phyloP scores from a whole-genome alignment of 2,797 vertebrate genomes.

The Lithobates pipiens region DNA sequence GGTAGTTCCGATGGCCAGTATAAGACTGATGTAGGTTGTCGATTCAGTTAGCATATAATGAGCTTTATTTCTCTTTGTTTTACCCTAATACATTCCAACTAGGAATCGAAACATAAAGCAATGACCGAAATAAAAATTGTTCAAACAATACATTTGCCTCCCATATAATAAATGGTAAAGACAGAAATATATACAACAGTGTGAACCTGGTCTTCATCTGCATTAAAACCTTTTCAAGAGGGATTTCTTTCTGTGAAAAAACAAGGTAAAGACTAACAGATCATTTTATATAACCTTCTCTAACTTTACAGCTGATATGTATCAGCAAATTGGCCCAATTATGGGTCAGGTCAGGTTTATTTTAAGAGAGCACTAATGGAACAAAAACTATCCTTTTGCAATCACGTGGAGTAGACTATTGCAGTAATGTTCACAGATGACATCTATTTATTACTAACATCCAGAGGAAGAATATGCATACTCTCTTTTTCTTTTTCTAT shows the following conservation, averaged over 20 bases:
- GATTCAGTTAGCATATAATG: too few relatives aligned
- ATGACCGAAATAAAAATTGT: background rate
- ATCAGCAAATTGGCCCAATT: conserved; percentile 25
- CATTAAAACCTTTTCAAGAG: conserved; percentile 37
- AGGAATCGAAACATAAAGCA: too few relatives aligned
- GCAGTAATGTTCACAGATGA: background rate
- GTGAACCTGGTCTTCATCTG: conserved; percentile 6
- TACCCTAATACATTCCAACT: too few relatives aligned
- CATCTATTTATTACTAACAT: too few relatives aligned
- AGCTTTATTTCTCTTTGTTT: too few relatives aligned
- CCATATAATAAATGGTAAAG: conserved; percentile 7
- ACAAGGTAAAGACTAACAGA: background rate
- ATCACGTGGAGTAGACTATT: background rate
- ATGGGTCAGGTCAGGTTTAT: conserved; percentile 18
- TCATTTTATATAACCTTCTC: background rate
- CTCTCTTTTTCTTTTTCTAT: too few relatives aligned
- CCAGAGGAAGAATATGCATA: too few relatives aligned
- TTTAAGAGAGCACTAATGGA: conserved; percentile 34
- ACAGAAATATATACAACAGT: background rate
- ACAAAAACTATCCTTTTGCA: background rate
- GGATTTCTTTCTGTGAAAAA: conserved; percentile 35
- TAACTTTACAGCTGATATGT: conserved; percentile 10
- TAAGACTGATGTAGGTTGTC: too few relatives aligned
- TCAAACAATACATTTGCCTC: conserved; percentile 20
- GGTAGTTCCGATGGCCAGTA: too few relatives aligned